Percentiles rank a stretch among this genome's conserved stretches.
Conservation (phyloP, 2,888 invertebrate genomes). For the Tinea trinotella region DNA sequence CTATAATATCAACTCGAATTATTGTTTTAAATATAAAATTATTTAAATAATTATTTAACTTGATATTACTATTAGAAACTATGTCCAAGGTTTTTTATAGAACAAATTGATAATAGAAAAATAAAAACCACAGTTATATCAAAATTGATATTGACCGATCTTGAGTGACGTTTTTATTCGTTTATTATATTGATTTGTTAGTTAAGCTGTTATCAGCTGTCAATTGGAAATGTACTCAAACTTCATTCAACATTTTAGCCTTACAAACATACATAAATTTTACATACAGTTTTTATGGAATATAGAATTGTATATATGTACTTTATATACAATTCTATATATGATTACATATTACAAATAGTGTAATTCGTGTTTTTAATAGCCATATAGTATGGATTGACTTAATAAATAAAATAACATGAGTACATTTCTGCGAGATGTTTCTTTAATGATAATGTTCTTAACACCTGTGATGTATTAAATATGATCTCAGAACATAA, state of each 20-base stretch:
- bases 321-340: too few relatives aligned
- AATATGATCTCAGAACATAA: constrained; percentile 76
- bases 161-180: neutral
- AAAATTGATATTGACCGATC: neutral
- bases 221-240: constrained; percentile 18
- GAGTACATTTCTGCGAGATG: constrained; percentile 20
- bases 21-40: neutral
- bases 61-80: neutral
- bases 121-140: neutral
- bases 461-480: constrained; percentile 79
- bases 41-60: neutral
- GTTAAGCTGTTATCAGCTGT: constrained; percentile 9
- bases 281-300: too few relatives aligned
- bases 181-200: constrained; percentile 17
- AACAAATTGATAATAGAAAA: neutral
- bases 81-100: too few relatives aligned
- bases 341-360: too few relatives aligned
- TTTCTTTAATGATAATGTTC: constrained; percentile 37
- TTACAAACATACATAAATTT: too few relatives aligned
- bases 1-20: neutral
- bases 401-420: too few relatives aligned
- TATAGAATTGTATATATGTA: too few relatives aligned
- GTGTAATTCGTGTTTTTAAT: too few relatives aligned
- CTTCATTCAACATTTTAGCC: too few relatives aligned
- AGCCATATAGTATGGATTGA: too few relatives aligned